Base-by-base conservation (phyloP, 2,113 vertebrate species). In the Festucalex cinctus region DNA sequence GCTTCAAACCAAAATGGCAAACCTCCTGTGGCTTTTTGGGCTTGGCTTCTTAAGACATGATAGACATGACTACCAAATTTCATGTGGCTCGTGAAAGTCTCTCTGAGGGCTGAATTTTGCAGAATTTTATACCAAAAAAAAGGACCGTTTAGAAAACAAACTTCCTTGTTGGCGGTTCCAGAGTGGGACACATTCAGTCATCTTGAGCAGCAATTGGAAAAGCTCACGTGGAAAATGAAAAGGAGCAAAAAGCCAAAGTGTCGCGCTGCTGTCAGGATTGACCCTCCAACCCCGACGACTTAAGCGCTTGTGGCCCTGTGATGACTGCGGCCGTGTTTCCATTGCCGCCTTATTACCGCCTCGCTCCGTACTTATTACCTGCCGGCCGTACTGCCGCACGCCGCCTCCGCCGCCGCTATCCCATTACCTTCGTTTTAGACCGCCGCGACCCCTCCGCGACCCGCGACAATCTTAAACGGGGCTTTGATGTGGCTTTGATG, bases 381-480 rank as follows among this genome's bases (percentile, higher is more conserved):
- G 76, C 48, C 75, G 77, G 43, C 79, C 79, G 77, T 84, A 69
- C 81, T 80, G 73, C 84, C 75, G 73, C 81, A 65, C 59, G 20
- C 4, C 62, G n/a, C 48, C 17, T 46, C 16, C 48, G 71, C 76
- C 49, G 76, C 79, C 76, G 77, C 81, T 73, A 81, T 87, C 84
- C 87, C 83, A 83, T 90, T 88, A 90, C 88, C 83, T 80, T 77
- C 83, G 65, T 84, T 88, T 85, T 82, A 80, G 80, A 73, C 79
- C 68, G 59, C 26, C 8, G 74, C 82, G 83, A 83, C 82, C 88
- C 86, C 6, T 22, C 75, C 22, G 71, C 83, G 87, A 90, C 88
- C 88, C 10, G 71, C 74, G 54, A 28, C 79, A 86, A 84, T 87
- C 80, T 83, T 85, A 90, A 85, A 57, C 26, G 86, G 79, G 71